phyloP scores from a whole-genome alignment of 2,888 invertebrate genomes.

The Phytoseiulus persimilis region DNA sequence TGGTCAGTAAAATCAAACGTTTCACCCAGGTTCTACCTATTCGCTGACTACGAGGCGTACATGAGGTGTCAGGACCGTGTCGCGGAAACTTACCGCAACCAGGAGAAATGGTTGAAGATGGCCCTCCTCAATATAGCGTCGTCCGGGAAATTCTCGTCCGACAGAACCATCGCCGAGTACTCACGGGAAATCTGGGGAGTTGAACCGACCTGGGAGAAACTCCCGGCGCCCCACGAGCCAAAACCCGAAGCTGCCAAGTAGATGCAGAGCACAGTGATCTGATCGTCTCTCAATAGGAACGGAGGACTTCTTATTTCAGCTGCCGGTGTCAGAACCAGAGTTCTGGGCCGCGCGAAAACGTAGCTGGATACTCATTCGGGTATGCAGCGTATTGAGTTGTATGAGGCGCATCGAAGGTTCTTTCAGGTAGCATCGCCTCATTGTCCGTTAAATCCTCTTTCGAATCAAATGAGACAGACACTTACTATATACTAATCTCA shows the following conservation, averaged over 20 bases:
- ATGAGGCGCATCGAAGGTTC: background rate
- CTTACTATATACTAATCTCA: too few relatives aligned
- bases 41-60: constrained; percentile 91
- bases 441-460: background rate
- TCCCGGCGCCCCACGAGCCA: constrained; percentile 53
- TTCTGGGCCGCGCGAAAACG: background rate
- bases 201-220: constrained; percentile 79
- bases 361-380: background rate
- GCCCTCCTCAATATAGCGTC: constrained; percentile 89
- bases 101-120: constrained; percentile 86
- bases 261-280: constrained; percentile 9
- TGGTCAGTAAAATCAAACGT: too few relatives aligned
- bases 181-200: constrained; percentile 94
- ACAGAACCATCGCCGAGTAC: constrained; percentile 92
- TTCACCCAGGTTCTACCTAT: constrained; percentile 64
- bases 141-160: constrained; percentile 95
- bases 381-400: background rate
- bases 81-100: constrained; percentile 72
- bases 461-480: too few relatives aligned
- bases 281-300: background rate
- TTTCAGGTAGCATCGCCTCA: background rate
- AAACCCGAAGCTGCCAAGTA: constrained; percentile 16
- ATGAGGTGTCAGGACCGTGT: constrained; percentile 84
- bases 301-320: background rate
- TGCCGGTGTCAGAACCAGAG: background rate